phyloP scores from a whole-genome alignment of 2,888 invertebrate genomes.

The Idaea dimidiata region DNA sequence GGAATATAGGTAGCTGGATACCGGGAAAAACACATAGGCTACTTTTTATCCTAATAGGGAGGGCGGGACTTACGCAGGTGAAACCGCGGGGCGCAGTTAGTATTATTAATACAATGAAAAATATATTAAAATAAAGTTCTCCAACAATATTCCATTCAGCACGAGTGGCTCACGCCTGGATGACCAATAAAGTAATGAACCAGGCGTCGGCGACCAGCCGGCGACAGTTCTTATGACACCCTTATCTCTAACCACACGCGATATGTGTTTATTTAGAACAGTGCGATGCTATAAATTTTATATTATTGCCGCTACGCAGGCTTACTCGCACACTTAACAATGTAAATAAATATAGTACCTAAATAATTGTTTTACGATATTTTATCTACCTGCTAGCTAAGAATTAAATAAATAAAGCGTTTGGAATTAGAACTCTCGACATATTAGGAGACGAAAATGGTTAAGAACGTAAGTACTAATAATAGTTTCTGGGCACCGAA shows the following conservation, averaged over 20 bases:
- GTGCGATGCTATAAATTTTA: conserved; percentile 29
- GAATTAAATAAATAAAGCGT: no score
- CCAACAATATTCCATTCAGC: conserved; percentile 31
- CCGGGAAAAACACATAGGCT: no score
- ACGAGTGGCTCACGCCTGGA: conserved; percentile 56
- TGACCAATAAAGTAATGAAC: conserved; percentile 73
- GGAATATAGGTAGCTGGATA: no score
- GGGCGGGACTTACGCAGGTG: no score
- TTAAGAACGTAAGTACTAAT: no score
- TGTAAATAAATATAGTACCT: no score
- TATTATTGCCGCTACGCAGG: conserved; percentile 21
- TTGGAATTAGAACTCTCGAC: no score
- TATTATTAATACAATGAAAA: no score
- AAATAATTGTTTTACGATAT: neutral
- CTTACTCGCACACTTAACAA: conserved; percentile 11
- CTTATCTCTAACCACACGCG: conserved; percentile 72
- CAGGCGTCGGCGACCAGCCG: conserved; percentile 58
- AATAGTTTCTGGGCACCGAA: no score
- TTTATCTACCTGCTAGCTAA: neutral
- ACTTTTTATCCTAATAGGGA: no score
- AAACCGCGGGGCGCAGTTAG: no score
- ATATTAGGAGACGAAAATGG: no score
- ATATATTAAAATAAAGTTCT: neutral
- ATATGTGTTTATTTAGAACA: conserved; percentile 40
- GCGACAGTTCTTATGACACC: conserved; percentile 73